phyloP scores from a whole-genome alignment of 1,140 invertebrate species.

The Drosophila takahashii region DNA sequence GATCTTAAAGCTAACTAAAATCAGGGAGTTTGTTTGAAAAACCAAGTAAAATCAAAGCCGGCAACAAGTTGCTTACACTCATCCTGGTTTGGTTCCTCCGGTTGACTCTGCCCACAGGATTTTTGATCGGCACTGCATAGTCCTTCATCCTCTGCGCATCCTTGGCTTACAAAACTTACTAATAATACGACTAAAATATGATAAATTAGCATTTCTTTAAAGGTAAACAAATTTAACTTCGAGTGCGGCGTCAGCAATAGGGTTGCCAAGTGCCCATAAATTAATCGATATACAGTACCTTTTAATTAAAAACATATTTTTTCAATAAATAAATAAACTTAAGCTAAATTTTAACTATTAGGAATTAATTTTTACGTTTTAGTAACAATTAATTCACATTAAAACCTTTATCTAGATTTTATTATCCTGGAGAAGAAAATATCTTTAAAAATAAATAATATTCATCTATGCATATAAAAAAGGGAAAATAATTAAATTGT shows the following conservation, averaged over 20 bases:
- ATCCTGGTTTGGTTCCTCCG: not conserved
- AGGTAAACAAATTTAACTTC: conserved; percentile 34
- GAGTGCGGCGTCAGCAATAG: conserved; percentile 1
- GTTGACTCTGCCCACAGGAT: not conserved
- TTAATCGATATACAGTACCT: not conserved
- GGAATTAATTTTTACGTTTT: too few species aligned
- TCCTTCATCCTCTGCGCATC: not conserved
- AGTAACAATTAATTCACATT: too few species aligned
- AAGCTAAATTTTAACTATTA: too few species aligned
- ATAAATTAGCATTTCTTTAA: conserved; percentile 41
- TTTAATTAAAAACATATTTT: too few species aligned
- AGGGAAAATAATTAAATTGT: too few species aligned
- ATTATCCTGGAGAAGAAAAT: too few species aligned
- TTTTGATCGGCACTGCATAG: conserved; percentile 15
- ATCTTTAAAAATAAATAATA: too few species aligned
- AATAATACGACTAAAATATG: conserved; percentile 38
- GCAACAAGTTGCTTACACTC: conserved; percentile 43
- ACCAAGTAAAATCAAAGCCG: not conserved
- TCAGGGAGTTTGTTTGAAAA: not conserved
- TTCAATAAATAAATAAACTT: too few species aligned
- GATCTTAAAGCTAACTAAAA: conserved; percentile 45
- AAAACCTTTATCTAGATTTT: too few species aligned
- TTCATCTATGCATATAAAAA: too few species aligned
- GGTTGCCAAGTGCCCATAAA: not conserved
- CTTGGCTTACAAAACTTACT: conserved; percentile 15